Conservation (phyloP, 2,797 vertebrate species). For the Lagorchestes hirsutus region DNA sequence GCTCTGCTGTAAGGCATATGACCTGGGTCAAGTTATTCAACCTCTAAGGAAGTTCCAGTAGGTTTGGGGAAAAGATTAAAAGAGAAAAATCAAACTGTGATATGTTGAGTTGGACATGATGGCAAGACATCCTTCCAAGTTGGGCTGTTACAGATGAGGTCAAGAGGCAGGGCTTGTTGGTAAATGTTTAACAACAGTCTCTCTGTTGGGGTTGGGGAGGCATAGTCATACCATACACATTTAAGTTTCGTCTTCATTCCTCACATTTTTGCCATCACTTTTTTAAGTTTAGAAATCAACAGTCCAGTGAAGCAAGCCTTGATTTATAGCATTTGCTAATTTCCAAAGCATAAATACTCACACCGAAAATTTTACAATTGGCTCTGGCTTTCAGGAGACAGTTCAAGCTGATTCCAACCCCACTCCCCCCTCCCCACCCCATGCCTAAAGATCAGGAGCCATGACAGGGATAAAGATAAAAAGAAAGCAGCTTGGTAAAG, state of each 20-base stretch:
- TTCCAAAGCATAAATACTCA: background rate
- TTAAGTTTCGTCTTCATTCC: background rate
- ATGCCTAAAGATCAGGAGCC: background rate
- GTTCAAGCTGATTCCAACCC: background rate
- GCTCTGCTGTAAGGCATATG: background rate
- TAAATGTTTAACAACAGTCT: background rate
- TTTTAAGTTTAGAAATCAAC: background rate
- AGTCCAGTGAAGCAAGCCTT: background rate
- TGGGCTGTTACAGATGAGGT: background rate
- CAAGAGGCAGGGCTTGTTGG: background rate
- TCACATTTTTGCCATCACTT: background rate
- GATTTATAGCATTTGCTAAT: background rate
- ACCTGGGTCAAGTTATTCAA: background rate
- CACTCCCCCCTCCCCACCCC: too few relatives aligned
- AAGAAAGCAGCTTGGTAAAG: background rate
- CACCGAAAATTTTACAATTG: background rate
- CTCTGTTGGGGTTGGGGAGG: background rate
- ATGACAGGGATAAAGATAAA: background rate
- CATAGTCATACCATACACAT: background rate
- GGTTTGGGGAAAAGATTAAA: background rate
- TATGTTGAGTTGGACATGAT: background rate
- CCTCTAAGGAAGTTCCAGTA: background rate
- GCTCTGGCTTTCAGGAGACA: background rate
- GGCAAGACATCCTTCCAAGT: background rate
- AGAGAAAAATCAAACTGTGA: background rate